Percentiles rank a stretch among this genome's conserved stretches.
These are phyloP conservation scores for Sarotherodon lohbergeri DNA, from an alignment of 2,113 vertebrate genomes.

Conservation along the genomic window DNA sequence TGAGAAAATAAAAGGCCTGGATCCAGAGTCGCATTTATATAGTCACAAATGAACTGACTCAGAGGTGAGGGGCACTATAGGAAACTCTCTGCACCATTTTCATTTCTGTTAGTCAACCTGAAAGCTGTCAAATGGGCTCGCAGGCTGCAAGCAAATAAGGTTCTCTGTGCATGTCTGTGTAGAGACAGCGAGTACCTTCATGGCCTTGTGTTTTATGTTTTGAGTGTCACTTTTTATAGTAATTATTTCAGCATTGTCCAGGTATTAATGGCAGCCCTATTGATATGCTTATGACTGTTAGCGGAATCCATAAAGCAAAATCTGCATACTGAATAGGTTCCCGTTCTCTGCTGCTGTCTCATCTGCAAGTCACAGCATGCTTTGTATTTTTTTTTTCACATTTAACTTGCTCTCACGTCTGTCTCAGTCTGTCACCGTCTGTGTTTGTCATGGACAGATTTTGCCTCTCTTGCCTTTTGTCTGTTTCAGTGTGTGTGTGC, in stretches of 20 bases:
- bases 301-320: background rate
- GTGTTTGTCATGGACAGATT: constrained; percentile 3
- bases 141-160: background rate
- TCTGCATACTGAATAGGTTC: background rate
- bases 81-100: constrained; percentile 6
- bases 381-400: background rate
- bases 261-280: background rate
- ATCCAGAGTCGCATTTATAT: background rate
- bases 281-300: background rate
- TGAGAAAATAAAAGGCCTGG: background rate
- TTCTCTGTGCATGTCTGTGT: background rate
- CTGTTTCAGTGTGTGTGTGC: background rate
- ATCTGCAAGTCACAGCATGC: background rate
- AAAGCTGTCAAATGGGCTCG: constrained; percentile 2
- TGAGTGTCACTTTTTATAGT: background rate
- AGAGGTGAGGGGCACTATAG: background rate
- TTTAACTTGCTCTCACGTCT: background rate
- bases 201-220: background rate
- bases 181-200: background rate
- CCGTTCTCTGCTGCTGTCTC: background rate
- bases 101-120: constrained; percentile 6
- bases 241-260: background rate
- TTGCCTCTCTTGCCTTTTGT: background rate
- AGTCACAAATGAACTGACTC: background rate
- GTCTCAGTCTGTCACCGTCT: background rate